phyloP scores from a whole-genome alignment of 2,113 vertebrate genomes.

The Chloroceryle aenea region DNA sequence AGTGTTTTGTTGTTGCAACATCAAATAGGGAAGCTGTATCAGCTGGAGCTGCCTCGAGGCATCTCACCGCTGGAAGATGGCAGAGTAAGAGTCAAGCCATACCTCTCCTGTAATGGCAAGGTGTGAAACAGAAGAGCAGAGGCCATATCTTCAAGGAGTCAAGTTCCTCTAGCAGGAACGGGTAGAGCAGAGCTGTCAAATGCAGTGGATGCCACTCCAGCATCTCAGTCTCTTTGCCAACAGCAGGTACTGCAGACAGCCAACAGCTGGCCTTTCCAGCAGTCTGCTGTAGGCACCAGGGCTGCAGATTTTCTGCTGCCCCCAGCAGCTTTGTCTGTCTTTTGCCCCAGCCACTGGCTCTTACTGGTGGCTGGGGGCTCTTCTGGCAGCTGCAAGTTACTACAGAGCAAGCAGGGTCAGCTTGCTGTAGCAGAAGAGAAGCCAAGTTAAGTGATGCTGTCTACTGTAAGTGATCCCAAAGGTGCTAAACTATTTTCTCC shows the following conservation, averaged over 20 bases:
- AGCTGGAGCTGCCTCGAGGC: not conserved
- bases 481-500: not conserved
- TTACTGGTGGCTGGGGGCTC: not conserved
- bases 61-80: not conserved
- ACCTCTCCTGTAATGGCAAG: not conserved
- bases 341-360: not conserved
- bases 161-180: not conserved
- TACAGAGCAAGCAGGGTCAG: fast-evolving
- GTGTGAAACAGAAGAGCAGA: not conserved
- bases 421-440: not conserved
- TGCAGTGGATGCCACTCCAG: not conserved
- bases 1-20: not conserved
- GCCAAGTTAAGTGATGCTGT: not conserved
- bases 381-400: not conserved
- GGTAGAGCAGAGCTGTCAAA: not conserved
- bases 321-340: not conserved
- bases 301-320: not conserved
- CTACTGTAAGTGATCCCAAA: not conserved
- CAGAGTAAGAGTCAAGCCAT: not conserved
- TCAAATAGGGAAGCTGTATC: not conserved
- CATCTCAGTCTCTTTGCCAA: not conserved
- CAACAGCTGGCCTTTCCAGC: not conserved
- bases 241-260: not conserved
- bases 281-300: not conserved
- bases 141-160: not conserved